Evolutionary conservation across 2,113 vertebrate genomes (phyloP).

Genomic region (Rynchops niger): DNA sequence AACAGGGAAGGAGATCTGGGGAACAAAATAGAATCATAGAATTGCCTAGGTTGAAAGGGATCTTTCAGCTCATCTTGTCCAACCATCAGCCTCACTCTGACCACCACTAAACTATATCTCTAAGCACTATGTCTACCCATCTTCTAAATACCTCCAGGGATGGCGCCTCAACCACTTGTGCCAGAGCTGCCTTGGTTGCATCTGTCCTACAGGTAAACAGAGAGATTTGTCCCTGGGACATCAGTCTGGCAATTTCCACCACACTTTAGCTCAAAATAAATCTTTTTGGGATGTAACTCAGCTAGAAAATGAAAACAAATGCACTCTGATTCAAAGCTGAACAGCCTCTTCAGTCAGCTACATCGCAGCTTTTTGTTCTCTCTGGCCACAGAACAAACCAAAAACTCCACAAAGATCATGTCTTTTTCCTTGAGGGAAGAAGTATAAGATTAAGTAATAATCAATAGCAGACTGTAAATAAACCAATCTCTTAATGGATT

Average conservation of each 20-base stretch:
- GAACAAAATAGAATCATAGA: background rate
- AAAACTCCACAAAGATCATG: background rate
- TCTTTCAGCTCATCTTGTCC: no score
- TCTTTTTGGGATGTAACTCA: background rate
- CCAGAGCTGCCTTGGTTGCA: background rate
- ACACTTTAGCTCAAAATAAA: background rate
- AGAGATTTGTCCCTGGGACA: background rate
- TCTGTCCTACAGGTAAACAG: background rate
- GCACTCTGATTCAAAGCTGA: background rate
- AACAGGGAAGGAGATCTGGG: background rate
- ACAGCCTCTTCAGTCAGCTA: background rate
- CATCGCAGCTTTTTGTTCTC: background rate
- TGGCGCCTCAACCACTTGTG: no score
- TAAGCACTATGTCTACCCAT: no score
- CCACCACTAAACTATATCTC: no score
- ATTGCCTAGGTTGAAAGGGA: no score
- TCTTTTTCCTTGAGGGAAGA: background rate
- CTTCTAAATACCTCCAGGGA: no score
- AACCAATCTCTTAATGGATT: constrained; percentile 14
- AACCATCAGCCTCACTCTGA: no score
- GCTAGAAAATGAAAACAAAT: background rate
- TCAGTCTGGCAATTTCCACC: background rate
- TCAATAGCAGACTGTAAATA: constrained; percentile 32
- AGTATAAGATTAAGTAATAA: constrained; percentile 44
- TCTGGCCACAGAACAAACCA: background rate